Conservation (phyloP, 2,888 invertebrate species). For the Gastrophysa polygoni region DNA sequence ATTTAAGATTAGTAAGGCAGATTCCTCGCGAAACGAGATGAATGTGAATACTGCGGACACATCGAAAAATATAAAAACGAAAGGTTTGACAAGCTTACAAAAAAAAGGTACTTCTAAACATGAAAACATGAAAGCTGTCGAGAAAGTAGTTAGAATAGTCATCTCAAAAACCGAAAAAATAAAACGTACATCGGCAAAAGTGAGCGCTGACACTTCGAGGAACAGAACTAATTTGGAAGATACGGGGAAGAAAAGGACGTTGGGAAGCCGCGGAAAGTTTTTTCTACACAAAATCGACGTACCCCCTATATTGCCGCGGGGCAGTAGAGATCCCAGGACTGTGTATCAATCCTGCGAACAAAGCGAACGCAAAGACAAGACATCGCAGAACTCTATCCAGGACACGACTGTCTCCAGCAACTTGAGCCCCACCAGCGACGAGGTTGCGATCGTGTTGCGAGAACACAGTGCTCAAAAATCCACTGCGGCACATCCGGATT, state of each 20-base stretch:
- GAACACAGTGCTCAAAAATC: too few relatives aligned
- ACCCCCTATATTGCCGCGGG: not conserved
- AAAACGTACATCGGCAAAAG: too few relatives aligned
- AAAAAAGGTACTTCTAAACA: not conserved
- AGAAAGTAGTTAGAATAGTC: not conserved
- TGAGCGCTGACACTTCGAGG: too few relatives aligned
- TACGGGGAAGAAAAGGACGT: too few relatives aligned
- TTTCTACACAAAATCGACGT: not conserved
- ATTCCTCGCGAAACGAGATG: not conserved
- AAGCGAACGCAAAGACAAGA: not conserved
- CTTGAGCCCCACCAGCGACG: conserved; percentile 18
- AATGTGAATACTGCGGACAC: too few relatives aligned
- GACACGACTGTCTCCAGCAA: conserved; percentile 28
- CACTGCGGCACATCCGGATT: conserved; percentile 17
- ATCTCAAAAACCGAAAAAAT: not conserved
- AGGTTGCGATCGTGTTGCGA: not conserved
- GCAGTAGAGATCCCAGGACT: not conserved
- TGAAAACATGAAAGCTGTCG: not conserved
- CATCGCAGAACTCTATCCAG: conserved; percentile 17
- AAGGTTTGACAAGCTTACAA: too few relatives aligned
- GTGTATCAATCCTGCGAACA: not conserved
- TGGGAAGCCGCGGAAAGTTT: not conserved
- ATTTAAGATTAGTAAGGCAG: not conserved
- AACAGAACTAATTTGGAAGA: too few relatives aligned
- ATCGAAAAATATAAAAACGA: too few relatives aligned